phyloP scores from a whole-genome alignment of 2,113 vertebrate genomes.

The Prionailurus bengalensis region DNA sequence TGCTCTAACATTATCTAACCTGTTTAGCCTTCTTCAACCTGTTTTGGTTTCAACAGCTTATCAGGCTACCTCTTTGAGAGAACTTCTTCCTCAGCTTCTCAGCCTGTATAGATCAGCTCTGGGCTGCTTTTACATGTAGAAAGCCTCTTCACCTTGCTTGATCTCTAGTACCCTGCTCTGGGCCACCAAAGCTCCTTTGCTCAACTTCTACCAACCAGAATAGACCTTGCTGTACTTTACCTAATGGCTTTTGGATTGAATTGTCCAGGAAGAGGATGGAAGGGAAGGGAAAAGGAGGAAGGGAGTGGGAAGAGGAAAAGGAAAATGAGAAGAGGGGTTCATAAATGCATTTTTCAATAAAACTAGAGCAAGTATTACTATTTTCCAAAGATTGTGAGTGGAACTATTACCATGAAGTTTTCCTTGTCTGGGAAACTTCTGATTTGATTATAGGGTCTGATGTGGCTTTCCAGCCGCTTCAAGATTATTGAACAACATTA shows the following conservation, averaged over 20 bases:
- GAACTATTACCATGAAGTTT: neutral
- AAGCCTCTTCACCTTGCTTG: neutral
- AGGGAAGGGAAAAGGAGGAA: neutral
- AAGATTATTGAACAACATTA: neutral
- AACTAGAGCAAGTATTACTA: neutral
- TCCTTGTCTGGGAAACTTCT: neutral
- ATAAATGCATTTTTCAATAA: neutral
- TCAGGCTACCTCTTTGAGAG: neutral
- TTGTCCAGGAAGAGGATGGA: neutral
- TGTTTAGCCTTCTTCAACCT: neutral
- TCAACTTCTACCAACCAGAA: neutral
- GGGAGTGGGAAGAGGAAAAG: neutral
- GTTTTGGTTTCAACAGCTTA: neutral
- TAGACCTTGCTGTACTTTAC: neutral
- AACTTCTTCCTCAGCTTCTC: neutral
- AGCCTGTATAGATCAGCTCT: neutral
- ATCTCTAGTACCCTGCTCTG: neutral
- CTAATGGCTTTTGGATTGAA: neutral
- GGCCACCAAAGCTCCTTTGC: neutral
- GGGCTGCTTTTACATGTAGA: fast-evolving
- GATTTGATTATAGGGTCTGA: constrained; percentile 3
- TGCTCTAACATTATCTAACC: neutral
- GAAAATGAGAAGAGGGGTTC: neutral
- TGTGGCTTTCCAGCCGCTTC: neutral
- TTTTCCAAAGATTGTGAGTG: constrained; percentile 48